These are phyloP conservation scores for Drosophila erecta DNA, from an alignment of 1,140 invertebrate species.

Conservation along the genomic window DNA sequence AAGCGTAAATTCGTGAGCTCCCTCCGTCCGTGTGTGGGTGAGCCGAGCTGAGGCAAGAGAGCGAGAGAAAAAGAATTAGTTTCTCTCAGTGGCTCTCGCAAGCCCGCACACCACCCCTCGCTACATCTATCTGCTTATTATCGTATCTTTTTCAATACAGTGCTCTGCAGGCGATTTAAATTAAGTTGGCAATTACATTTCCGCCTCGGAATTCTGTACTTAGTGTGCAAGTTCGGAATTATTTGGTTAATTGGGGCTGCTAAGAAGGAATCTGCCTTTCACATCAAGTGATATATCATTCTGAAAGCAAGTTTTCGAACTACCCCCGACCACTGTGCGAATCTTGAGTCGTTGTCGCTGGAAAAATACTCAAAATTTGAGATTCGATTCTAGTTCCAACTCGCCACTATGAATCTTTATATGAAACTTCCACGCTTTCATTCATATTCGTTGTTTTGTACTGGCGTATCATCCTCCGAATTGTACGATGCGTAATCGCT, in stretches of 20 bases:
- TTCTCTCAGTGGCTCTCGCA: slow-evolving; percentile 1
- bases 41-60: slow-evolving; percentile 33
- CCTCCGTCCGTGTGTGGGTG: slow-evolving; percentile 18
- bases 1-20: slow-evolving; percentile 61
- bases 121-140: slow-evolving; percentile 21
- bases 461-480: slow-evolving; percentile 13
- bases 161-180: slow-evolving; percentile 28
- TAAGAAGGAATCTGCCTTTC: too few species aligned
- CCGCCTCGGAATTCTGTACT: neutral
- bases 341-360: slow-evolving; percentile 23
- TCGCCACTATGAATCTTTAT: neutral
- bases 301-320: neutral
- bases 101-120: neutral
- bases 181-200: slow-evolving; percentile 47
- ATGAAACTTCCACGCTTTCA: neutral
- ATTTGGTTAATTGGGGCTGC: neutral
- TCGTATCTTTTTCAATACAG: slow-evolving; percentile 41
- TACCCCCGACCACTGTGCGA: slow-evolving; percentile 19
- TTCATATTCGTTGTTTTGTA: slow-evolving; percentile 3
- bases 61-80: slow-evolving; percentile 17
- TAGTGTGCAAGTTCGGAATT: neutral
- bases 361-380: slow-evolving; percentile 34
- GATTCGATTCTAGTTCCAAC: slow-evolving; percentile 16
- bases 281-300: neutral
- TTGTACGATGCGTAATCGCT: slow-evolving; percentile 32